Evolutionary conservation across 2,797 vertebrate genomes (phyloP), one percentile per base, ranked within the genome.

Genomic region (Coreius guichenoti): DNA sequence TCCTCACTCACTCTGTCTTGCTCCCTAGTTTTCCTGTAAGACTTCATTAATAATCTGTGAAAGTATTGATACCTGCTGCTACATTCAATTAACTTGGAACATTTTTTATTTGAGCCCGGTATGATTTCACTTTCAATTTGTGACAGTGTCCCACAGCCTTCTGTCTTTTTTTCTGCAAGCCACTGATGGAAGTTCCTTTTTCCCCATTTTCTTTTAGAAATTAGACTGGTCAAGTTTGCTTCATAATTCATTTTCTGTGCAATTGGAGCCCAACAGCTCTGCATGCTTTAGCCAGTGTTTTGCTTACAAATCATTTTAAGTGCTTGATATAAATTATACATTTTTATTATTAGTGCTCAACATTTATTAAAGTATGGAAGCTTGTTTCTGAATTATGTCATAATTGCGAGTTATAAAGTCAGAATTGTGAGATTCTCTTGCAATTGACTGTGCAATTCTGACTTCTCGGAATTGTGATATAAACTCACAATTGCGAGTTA

Each of bases 81-180:
- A 87, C 82, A 88, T 87, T 90, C 88, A 90, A 90, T 90, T 90
- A 89, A 88, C 88, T 87, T 67, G 82, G 84, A 89, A 85, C 78
- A 86, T 90, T 88, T 90, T 84, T 86, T 82, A 90, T 90, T 87
- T 88, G 79, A 89, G 75, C 84, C 61, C 56, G 39, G 79, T 89
- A 88, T 90, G 85, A 89, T 88, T 90, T 87, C 82, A 82, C 84
- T 87, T 86, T 87, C 84, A 81, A 86, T 89, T 89, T 86, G 77
- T 82, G 76, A 87, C 79, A 63, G 82, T 83, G 84, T 88, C 88
- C 84, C 82, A 72, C 70, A 21, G 88, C 84, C 82, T 88, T 84
- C 81, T 77, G 72, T 76, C 68, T 86, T 87, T 86, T 75, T 89
- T 76, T 80, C 70, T 83, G 70, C 29, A 36, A 88, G 80, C 82